Conservation (phyloP, 2,113 vertebrate species). For the Ammodytes marinus region DNA sequence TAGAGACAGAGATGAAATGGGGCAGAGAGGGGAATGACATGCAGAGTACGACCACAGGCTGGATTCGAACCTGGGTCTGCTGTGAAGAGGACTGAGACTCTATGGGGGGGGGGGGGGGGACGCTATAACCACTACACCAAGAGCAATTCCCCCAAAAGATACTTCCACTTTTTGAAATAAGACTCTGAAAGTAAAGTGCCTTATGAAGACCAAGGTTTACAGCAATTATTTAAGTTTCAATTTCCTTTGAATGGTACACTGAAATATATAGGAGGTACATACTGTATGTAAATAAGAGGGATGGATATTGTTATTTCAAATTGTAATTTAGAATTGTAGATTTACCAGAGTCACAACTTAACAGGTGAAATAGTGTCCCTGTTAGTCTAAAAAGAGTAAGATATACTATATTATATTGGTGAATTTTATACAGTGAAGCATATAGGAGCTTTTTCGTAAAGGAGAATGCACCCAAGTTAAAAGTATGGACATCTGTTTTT, state of each 20-base stretch:
- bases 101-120: no score
- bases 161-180: neutral
- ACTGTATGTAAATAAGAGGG: conserved; percentile 1
- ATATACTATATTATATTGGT: no score
- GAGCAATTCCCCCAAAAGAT: no score
- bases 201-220: conserved; percentile 12
- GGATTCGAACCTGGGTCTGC: no score
- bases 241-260: neutral
- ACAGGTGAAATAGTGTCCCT: neutral
- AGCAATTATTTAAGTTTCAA: neutral
- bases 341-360: neutral
- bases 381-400: neutral
- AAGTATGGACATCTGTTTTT: conserved; percentile 57
- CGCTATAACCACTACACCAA: no score
- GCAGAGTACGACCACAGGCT: no score
- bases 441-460: neutral
- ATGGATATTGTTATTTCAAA: neutral
- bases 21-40: no score
- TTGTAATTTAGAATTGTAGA: neutral
- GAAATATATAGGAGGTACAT: neutral
- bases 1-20: no score
- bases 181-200: neutral
- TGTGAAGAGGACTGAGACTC: no score
- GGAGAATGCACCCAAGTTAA: neutral
- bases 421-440: neutral